Evolutionary conservation across 1,140 invertebrate species (phyloP).

Genomic region (Drosophila nigrodunni): DNA sequence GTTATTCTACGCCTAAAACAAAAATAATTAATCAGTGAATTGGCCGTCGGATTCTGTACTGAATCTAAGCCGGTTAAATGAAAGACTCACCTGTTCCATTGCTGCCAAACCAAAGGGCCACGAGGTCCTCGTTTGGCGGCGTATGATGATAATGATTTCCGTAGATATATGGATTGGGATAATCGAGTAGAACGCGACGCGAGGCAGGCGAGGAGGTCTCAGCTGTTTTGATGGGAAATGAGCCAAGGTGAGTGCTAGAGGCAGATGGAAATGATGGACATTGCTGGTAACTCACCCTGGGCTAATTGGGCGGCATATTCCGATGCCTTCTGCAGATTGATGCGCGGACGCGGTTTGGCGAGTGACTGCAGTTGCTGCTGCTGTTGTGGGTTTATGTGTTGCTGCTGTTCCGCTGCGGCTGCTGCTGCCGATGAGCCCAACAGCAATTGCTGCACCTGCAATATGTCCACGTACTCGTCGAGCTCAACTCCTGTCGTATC

Average conservation of each 20-base stretch:
- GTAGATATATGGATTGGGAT: constrained; percentile 85
- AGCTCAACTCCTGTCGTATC: constrained; percentile 45
- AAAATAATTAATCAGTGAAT: constrained; percentile 42
- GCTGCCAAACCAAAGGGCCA: constrained; percentile 86
- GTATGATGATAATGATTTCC: constrained; percentile 84
- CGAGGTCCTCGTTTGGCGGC: constrained; percentile 85
- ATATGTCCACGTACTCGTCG: constrained; percentile 86
- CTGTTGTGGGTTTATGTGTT: constrained; percentile 26
- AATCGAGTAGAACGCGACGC: constrained; percentile 82
- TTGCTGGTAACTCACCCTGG: constrained; percentile 57
- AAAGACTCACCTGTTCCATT: constrained; percentile 85
- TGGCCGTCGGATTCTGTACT: constrained; percentile 11
- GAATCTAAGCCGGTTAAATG: background rate
- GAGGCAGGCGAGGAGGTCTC: constrained; percentile 70
- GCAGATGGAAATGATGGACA: background rate
- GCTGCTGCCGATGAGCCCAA: constrained; percentile 84
- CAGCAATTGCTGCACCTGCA: constrained; percentile 86
- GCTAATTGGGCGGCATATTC: constrained; percentile 83
- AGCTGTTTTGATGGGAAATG: constrained; percentile 41
- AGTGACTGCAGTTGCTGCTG: constrained; percentile 35
- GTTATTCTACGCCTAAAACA: no score
- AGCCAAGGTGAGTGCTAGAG: background rate
- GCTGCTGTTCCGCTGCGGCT: constrained; percentile 53
- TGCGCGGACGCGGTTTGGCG: constrained; percentile 73
- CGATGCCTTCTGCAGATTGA: constrained; percentile 81